A percentile compares a stretch with the other conserved stretches of the same genome.
Conservation (phyloP, 2,113 vertebrate genomes). For the Triplophysa siluroides region DNA sequence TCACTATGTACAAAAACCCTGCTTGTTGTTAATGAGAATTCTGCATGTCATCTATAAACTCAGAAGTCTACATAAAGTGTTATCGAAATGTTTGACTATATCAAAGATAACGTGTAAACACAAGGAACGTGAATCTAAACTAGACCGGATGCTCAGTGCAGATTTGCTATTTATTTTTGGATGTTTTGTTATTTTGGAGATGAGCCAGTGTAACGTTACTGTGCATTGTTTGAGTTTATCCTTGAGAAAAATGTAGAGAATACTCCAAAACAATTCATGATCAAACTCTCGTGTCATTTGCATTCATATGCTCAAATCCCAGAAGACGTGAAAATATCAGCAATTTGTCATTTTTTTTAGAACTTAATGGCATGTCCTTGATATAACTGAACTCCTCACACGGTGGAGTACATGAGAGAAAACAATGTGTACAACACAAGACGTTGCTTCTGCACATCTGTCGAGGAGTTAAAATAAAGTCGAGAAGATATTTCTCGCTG, state of each 20-base stretch:
- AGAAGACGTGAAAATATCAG: conserved; percentile 19
- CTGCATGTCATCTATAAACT: conserved; percentile 29
- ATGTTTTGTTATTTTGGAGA: conserved; percentile 14
- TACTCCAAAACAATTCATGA: background rate
- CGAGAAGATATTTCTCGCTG: background rate
- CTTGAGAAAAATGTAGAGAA: conserved; percentile 19
- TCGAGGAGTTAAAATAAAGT: background rate
- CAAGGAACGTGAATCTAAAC: background rate
- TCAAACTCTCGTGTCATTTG: background rate
- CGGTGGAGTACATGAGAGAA: background rate
- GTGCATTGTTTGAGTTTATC: background rate
- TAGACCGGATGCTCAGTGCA: conserved; percentile 14
- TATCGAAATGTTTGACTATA: conserved; percentile 1
- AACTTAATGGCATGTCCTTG: background rate
- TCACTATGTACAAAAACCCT: conserved; percentile 45
- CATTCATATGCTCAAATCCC: background rate
- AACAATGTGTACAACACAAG: background rate
- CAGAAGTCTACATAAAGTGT: conserved; percentile 9
- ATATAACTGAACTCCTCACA: background rate
- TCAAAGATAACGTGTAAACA: conserved; percentile 12
- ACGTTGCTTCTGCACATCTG: background rate
- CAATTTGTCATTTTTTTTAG: background rate
- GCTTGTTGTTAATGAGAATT: conserved; percentile 31
- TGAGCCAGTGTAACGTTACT: conserved; percentile 5
- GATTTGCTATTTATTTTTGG: background rate